Percentiles rank a stretch among this genome's conserved stretches.
These are phyloP conservation scores for Epiblema foenella DNA, from an alignment of 2,888 invertebrate genomes.

Conservation along the genomic window DNA sequence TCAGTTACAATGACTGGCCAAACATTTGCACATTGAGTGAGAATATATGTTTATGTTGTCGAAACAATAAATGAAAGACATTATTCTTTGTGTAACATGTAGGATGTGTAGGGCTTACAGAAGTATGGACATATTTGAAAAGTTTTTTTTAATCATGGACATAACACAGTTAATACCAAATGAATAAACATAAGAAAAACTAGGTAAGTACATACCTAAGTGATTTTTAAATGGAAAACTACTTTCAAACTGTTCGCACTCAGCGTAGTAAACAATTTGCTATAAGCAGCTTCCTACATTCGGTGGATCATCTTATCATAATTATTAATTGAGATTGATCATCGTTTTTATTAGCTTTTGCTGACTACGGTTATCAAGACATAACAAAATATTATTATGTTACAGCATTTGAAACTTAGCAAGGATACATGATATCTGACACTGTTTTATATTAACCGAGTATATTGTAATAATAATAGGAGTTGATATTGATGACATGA, in stretches of 20 bases:
- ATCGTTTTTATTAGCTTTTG: constrained; percentile 7
- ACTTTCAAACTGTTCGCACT: constrained; percentile 9
- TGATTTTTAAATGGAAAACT: neutral
- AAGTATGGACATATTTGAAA: neutral
- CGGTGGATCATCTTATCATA: constrained; percentile 17
- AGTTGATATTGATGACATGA: neutral
- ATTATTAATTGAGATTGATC: constrained; percentile 23
- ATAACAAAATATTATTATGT: constrained; percentile 2
- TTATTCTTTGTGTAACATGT: neutral
- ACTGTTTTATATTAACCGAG: neutral
- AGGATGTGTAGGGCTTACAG: neutral
- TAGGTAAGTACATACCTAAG: neutral
- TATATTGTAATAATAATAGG: no score
- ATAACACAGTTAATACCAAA: neutral
- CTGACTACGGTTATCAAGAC: constrained; percentile 3
- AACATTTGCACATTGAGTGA: no score
- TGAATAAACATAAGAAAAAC: neutral
- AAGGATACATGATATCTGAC: neutral
- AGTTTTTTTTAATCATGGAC: neutral
- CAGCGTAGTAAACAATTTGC: constrained; percentile 4
- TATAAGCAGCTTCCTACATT: neutral
- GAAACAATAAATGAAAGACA: no score
- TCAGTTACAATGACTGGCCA: no score
- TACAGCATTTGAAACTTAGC: constrained; percentile 6
- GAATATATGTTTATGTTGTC: no score